Evolutionary conservation across 2,113 vertebrate species (phyloP), one percentile per base, ranked within the genome.

Genomic region (Abramis brama): DNA sequence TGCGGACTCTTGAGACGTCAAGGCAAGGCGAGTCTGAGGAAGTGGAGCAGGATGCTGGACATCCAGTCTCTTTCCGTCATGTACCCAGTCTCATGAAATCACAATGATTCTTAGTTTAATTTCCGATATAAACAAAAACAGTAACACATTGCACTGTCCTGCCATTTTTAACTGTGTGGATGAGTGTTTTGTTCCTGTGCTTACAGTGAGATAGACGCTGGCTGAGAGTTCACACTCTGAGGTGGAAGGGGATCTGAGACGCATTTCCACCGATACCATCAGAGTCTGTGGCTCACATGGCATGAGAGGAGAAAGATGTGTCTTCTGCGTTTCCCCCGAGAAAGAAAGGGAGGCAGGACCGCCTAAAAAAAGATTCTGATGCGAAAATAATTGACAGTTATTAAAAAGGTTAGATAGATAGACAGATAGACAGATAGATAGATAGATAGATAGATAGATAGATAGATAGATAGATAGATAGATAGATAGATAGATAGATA

Each of bases 41-140:
- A 85, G 86, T 45, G 83, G 88, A 86, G 64, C 43, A 84, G 77
- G 86, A 86, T 88, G 82, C 70, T 55, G 33, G 82, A 64, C 86
- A 83, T 85, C 62, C 75, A 36, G 71, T 43, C 45, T 89, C 60
- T 71, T 55, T 36, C 13, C 10, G 1, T 86, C 43, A 75, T 7
- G 21, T 50, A 23, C 59, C n/a, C 30, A 73, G 19, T 39, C n/a
- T 47, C 70, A 84, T 59, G 4, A 50, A 75, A 52, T 19, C 13
- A 88, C 81, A 71, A 62, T 43, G 27, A 66, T 23, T 43, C 23
- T 39, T 5, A 45, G 50, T 76, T 83, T 73, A 64, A 89, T 87
- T 83, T 87, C 85, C 71, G 2, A 2, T 2, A 11, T 25, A 12
- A 55, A 36, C 52, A 64, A 17, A 66, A 21, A 43, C 76, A 52